Base-by-base conservation (phyloP, 1,140 invertebrate genomes). In the Holotrichia oblita region DNA sequence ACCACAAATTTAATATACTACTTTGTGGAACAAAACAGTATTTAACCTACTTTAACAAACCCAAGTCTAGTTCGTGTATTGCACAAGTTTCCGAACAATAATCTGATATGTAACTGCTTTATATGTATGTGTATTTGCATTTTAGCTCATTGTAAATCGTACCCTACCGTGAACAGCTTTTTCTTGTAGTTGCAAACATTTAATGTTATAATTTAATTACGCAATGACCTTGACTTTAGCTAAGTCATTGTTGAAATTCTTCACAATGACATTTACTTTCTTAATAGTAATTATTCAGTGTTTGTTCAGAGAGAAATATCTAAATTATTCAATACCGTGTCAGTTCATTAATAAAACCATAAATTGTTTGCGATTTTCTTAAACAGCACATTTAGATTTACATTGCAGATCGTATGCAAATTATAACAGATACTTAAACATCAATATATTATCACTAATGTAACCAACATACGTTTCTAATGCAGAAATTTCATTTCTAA, bases 261-360 rank as follows among this genome's bases (percentile, higher is more conserved):
- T 73, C 40, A 42, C 72, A 73, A 73, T 73, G 72, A 73, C 72
- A 73, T 73, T 73, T 73, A 73, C 72, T 73, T 73, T 73, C 61
- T 64, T 64, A 17, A 20, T 64, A 0, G 61, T 64, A 64, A 64
- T 64, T 64, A 64, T 20, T 64, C 20, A 64, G n/a, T 17, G 17
- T 64, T 64, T 64, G 61, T 27, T 20, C 20, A 64, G 61, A n/a
- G n/a, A 22, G 17, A 64, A 64, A 64, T 64, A 24, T 20, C 22
- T 64, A 27, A 2, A 27, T 64, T 20, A 27, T 27, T 64, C 20
- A 24, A 64, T 22, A 20, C n/a, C 24, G 17, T 27, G 7, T 64
- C 61, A 20, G 8, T 64, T 20, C 61, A 64, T 64, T 64, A 64
- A 64, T 64, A 64, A 64, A 64, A 20, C 24, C 61, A 64, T 64